These are phyloP conservation scores for Aspidiotus rigidus DNA, from an alignment of 2,888 invertebrate species.

Conservation along the genomic window DNA sequence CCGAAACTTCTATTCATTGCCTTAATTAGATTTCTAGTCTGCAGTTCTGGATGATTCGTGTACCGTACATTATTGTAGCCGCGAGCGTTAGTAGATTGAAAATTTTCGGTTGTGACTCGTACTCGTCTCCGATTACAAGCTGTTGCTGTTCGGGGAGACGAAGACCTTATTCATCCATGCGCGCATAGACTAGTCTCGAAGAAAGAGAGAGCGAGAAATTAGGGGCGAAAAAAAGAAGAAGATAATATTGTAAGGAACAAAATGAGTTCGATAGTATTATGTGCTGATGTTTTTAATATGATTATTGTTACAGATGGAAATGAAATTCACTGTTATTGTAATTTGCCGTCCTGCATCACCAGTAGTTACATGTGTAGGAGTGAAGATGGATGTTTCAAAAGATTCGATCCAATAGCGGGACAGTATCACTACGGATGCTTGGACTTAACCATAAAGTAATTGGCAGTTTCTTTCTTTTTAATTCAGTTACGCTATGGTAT, in stretches of 20 bases:
- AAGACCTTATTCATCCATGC: background rate
- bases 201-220: too few relatives aligned
- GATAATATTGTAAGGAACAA: too few relatives aligned
- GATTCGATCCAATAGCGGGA: constrained; percentile 11
- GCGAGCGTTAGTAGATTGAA: background rate
- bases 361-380: constrained; percentile 22
- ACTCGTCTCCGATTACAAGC: background rate
- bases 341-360: constrained; percentile 20
- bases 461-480: background rate
- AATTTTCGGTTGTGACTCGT: background rate
- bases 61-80: background rate
- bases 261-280: too few relatives aligned
- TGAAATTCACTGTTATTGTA: constrained; percentile 26
- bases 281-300: background rate
- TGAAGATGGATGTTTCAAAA: constrained; percentile 25
- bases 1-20: background rate
- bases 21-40: background rate
- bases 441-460: constrained; percentile 12
- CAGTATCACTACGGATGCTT: constrained; percentile 17
- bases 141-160: background rate
- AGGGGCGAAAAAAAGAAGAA: too few relatives aligned
- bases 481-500: background rate
- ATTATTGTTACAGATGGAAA: constrained; percentile 16
- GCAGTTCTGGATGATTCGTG: background rate
- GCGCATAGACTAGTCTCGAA: background rate